Evolutionary conservation across 2,797 vertebrate species (phyloP), one percentile per base, ranked within the genome.

Genomic region (Dendrocincla fuliginosa): DNA sequence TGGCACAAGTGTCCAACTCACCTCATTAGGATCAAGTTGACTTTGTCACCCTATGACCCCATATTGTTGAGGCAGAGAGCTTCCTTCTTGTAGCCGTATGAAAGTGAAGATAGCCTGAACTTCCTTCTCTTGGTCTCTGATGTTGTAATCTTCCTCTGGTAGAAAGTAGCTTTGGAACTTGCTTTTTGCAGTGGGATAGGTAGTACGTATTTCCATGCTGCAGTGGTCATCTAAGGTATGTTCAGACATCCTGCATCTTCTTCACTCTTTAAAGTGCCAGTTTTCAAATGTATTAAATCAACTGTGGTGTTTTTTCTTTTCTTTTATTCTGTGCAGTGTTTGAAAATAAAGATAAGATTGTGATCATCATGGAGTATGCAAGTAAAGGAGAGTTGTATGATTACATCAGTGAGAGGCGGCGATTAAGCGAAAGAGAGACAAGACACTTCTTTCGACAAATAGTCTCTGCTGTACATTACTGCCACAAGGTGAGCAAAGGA

Each of bases 301-400:
- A 91, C 73, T 49, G 69, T 65, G 27, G 22, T 32, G 5, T 12
- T 16, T 89, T 32, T 95, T 75, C n/a, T 42, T 95, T 79, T 52
- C 80, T 65, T 96, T 95, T 71, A 83, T 95, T 94, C 86, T 74
- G 55, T 69, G 24, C 97, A 99, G 99, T 99, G 98, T 99, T 99
- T 91, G 99, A 99, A 98, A 99, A 99, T 97, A 99, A 99, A 96
- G 99, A 99, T 97, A 99, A 99, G 98, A 99, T 99, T 86, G 99
- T 99, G 96, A 99, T 99, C 85, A 99, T 99, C 98, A 99, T 99
- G 99, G 99, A 99, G 90, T 99, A 99, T 2, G 99, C 99, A 88
- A 99, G 99, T 96, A 99, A 99, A 97, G 99, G 99, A 23, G 99
- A 99, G 97, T 96, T 99, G 93, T 99, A 99, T 0, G 99, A 99